Percentiles rank a stretch among this genome's conserved stretches.
Evolutionary conservation across 2,888 invertebrate genomes (phyloP).

Genomic region (Orthosia gracilis): DNA sequence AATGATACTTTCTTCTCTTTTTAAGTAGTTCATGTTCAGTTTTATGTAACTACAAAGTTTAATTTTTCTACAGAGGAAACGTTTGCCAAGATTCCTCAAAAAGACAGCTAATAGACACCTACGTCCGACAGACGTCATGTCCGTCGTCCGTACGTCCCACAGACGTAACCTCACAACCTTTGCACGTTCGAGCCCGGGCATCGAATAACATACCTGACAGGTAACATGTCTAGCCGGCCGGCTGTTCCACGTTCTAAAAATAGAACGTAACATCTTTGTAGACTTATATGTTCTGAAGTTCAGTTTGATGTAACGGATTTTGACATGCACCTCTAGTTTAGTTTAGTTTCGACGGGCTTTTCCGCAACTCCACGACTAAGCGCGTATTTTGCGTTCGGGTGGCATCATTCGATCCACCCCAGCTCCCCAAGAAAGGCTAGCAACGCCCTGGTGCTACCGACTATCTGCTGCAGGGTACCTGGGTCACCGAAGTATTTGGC

Average conservation of each 20-base stretch:
- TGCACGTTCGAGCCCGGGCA: not conserved
- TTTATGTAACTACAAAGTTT: not conserved
- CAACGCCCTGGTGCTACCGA: too few relatives aligned
- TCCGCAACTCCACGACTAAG: too few relatives aligned
- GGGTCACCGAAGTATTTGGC: too few relatives aligned
- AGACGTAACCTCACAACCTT: not conserved
- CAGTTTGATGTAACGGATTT: not conserved
- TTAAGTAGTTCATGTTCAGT: not conserved
- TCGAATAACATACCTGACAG: not conserved
- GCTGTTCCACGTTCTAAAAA: not conserved
- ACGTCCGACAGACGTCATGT: conserved; percentile 14
- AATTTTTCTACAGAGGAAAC: not conserved
- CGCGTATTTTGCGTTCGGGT: too few relatives aligned
- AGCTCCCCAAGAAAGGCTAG: too few relatives aligned
- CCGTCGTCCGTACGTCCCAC: not conserved
- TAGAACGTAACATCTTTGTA: conserved; percentile 3
- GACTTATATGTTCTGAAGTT: not conserved
- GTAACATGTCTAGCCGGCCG: not conserved
- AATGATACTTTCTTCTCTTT: too few relatives aligned
- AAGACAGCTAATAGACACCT: not conserved
- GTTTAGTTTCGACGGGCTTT: too few relatives aligned
- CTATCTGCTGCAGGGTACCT: too few relatives aligned
- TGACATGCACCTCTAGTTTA: not conserved
- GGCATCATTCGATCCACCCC: too few relatives aligned
- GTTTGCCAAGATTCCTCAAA: not conserved